Base-by-base conservation (phyloP, 2,113 vertebrate species). In the Cochlearius cochlearius region DNA sequence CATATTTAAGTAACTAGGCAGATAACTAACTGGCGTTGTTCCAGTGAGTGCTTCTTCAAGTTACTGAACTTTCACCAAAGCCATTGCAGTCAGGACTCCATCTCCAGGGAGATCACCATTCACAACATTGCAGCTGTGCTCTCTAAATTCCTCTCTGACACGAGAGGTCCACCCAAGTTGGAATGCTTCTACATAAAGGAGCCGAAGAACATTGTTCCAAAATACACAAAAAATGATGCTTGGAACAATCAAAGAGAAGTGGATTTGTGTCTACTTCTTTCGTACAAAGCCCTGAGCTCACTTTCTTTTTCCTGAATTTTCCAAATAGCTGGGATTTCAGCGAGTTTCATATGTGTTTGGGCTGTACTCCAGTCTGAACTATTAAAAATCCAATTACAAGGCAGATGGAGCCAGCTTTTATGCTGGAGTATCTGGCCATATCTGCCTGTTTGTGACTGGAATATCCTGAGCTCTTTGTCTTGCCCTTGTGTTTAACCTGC, bases 271-370 rank as follows among this genome's bases (percentile, higher is more conserved):
- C 45, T 63, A 1, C 34, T 76, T 17, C 41, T 82, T 78, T 67
- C 16, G 36, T 1, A 0, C 23, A 58, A 62, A 66, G 25, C 30
- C 29, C 21, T 82, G n/a, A 81, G 55, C 2, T 34, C 3, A 5
- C 9, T 4, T 10, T 69, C 26, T 17, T 66, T 59, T 59, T 29
- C 18, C 36, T 43, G 36, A 32, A 21, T 67, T 72, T 85, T 92
- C 26, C 3, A 4, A n/a, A 21, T 50, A 59, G 8, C 4, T 59
- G 17, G 32, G 20, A 68, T 92, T 85, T 71, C 81, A 30, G 20
- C 0, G 0, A 41, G 18, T 77, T 84, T 73, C 27, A 1, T 73
- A 13, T 22, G 8, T 32, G 13, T 74, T 84, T 39, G 39, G 32
- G 23, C n/a, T 87, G 16, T 78, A 41, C 29, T 62, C 25, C n/a